Evolutionary conservation across 1,140 invertebrate species (phyloP), one percentile per base, ranked within the genome.

Genomic region (Nasonia longicornis): DNA sequence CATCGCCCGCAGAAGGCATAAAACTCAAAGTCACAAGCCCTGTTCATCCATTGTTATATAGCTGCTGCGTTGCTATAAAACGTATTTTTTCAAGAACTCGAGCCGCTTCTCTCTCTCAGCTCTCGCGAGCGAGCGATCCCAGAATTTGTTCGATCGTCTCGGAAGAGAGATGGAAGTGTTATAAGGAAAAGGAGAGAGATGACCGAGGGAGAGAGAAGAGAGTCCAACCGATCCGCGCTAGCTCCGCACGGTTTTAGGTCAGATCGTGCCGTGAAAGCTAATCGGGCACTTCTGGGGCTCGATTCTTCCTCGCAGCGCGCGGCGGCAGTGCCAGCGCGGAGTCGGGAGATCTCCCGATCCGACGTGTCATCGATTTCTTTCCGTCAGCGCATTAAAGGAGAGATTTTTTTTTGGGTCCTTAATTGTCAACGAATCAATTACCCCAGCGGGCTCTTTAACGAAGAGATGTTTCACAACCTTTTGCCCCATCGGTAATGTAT

Each of bases 261-360:
- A 90, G 84, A 89, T 89, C 89, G 88, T 90, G 89, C 86, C 76
- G 86, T 86, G 89, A 90, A 90, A 90, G 87, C 87, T 88, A 89
- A 89, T 89, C 31, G 52, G 22, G 70, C 74, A 80, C 82, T 82
- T 83, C 82, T 82, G 82, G 78, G 63, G 70, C 81, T 80, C 82
- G 75, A 83, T 85, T 81, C 84, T 85, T 85, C 84, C 77, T 48
- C 14, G 45, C 16, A 10, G 31, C 22, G 26, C 26, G 63, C 7
- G 10, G 38, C 38, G 2, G 38, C 38, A 42, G 38, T 10, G 2
- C 0, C 35, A 38, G 35, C 7, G 52, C 52, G 16, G 20, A 8
- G 42, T 45, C 35, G 76, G n/a, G 20, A 38, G 66, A 69, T 78
- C 76, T 70, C 8, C 20, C 22, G 66, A 78, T 78, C 16, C 76